Conservation (phyloP, 2,888 invertebrate genomes). For the Pyrgus malvae region DNA sequence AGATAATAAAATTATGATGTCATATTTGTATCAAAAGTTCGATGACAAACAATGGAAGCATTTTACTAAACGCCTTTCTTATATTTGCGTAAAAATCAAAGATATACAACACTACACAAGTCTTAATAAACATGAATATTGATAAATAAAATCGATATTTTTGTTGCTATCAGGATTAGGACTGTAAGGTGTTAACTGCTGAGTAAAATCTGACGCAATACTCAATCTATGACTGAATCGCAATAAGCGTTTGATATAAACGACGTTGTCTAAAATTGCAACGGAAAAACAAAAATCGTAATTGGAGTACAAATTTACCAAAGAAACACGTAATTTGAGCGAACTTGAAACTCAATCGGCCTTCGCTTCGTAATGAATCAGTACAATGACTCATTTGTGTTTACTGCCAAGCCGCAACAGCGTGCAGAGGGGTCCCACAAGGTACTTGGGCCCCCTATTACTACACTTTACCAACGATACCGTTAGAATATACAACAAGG, state of each 20-base stretch:
- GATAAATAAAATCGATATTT: no score
- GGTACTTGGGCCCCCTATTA: conserved; percentile 14
- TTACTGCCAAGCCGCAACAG: conserved; percentile 15
- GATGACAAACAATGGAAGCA: conserved; percentile 6
- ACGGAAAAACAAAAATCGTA: background rate
- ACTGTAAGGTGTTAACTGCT: background rate
- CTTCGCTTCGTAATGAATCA: conserved; percentile 40
- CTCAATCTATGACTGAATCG: background rate
- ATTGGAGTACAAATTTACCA: conserved; percentile 11
- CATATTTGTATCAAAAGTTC: conserved; percentile 22
- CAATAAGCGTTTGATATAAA: background rate
- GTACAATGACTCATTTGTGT: conserved; percentile 36
- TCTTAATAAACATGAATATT: no score
- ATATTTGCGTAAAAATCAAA: background rate
- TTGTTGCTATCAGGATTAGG: background rate
- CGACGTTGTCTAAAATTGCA: background rate
- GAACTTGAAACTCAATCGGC: conserved; percentile 35
- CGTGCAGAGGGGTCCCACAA: conserved; percentile 23
- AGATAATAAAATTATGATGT: conserved; percentile 36
- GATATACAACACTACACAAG: background rate
- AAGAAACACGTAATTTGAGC: conserved; percentile 27
- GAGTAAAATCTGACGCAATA: conserved; percentile 4
- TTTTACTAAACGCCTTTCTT: background rate
- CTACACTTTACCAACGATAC: background rate
- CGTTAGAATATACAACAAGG: no score